Evolutionary conservation across 2,113 vertebrate species (phyloP).

Genomic region (Nibea coibor): DNA sequence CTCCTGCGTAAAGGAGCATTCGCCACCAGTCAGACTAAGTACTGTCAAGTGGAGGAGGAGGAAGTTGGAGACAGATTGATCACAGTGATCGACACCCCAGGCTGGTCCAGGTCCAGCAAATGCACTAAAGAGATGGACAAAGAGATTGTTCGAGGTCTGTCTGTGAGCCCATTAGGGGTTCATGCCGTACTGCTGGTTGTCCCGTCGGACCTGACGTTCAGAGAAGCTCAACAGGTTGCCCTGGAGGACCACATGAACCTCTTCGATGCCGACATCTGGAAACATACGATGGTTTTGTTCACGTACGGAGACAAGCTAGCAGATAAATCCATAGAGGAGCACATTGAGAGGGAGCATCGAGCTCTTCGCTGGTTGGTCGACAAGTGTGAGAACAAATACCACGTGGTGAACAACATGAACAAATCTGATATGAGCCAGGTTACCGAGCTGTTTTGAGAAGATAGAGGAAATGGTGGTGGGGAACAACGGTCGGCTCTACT

Average conservation of each 20-base stretch:
- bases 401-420: constrained; percentile 57
- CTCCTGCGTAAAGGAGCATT: constrained; percentile 51
- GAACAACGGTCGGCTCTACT: constrained; percentile 40
- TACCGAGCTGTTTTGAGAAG: constrained; percentile 63
- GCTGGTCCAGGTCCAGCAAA: constrained; percentile 36
- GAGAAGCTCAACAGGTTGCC: constrained; percentile 7
- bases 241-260: constrained; percentile 56
- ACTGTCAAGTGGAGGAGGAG: neutral
- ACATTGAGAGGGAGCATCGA: constrained; percentile 58
- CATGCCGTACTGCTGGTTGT: constrained; percentile 64
- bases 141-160: constrained; percentile 51
- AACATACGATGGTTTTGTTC: constrained; percentile 66
- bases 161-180: constrained; percentile 33
- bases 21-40: neutral
- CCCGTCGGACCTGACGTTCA: constrained; percentile 53
- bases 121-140: constrained; percentile 41
- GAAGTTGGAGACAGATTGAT: constrained; percentile 19
- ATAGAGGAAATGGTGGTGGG: constrained; percentile 66
- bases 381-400: constrained; percentile 69
- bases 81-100: constrained; percentile 64
- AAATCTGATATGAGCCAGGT: constrained; percentile 47
- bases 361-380: constrained; percentile 58
- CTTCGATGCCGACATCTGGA: constrained; percentile 62
- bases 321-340: constrained; percentile 57
- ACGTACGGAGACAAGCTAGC: constrained; percentile 54